Percentiles rank a stretch among this genome's conserved stretches.
phyloP scores from a whole-genome alignment of 2,797 vertebrate species.

The Eospalax fontanierii region DNA sequence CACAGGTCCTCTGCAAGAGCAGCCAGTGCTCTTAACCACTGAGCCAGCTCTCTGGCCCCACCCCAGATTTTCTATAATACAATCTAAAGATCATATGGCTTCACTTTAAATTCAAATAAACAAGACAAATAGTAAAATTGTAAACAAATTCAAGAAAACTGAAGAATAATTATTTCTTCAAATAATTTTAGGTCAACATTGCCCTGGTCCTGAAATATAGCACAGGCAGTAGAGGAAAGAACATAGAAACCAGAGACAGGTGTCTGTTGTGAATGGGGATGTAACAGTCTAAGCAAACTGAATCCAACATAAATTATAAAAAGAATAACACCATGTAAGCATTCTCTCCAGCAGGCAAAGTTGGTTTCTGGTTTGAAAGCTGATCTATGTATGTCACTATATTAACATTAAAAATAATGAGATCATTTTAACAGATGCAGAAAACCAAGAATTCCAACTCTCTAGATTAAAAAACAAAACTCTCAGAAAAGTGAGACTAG shows the following conservation, averaged over 20 bases:
- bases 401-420: neutral
- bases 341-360: neutral
- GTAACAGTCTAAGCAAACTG: neutral
- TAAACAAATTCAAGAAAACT: neutral
- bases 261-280: neutral
- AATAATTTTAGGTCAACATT: neutral
- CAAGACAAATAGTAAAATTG: slow-evolving; percentile 2
- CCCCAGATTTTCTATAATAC: neutral
- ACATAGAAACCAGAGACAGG: neutral
- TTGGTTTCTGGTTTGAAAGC: neutral
- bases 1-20: too few relatives aligned
- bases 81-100: neutral
- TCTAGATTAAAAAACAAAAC: neutral
- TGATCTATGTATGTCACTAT: neutral
- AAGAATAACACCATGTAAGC: neutral
- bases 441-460: neutral
- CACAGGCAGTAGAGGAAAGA: neutral
- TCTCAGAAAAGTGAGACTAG: neutral
- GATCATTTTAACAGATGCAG: neutral
- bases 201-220: neutral
- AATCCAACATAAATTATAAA: neutral
- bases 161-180: neutral
- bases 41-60: too few relatives aligned
- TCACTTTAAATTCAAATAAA: slow-evolving; percentile 10
- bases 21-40: too few relatives aligned